Evolutionary conservation across 2,797 vertebrate genomes (phyloP).

Genomic region (Tympanoctomys barrerae): DNA sequence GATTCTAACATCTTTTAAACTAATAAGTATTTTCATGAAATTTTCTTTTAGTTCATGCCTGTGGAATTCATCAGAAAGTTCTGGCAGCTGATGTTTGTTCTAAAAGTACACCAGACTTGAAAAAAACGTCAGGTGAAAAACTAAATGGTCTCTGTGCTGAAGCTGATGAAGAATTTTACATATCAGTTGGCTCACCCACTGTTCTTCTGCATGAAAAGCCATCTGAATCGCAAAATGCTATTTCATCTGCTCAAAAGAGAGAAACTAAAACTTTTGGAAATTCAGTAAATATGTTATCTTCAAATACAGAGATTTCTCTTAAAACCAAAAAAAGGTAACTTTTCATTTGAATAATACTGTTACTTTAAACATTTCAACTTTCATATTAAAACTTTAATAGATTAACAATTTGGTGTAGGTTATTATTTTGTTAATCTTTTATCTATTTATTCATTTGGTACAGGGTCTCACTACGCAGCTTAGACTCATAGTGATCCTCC

Average conservation of each 20-base stretch:
- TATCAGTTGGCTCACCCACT: constrained; percentile 70
- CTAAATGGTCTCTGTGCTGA: neutral
- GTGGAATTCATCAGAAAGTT: constrained; percentile 60
- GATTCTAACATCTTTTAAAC: constrained; percentile 28
- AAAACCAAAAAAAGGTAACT: constrained; percentile 80
- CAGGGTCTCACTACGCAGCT: too few species aligned
- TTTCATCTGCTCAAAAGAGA: constrained; percentile 50
- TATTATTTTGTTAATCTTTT: too few species aligned
- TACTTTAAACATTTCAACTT: constrained; percentile 30
- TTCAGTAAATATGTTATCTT: constrained; percentile 63
- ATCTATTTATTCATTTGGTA: too few species aligned
- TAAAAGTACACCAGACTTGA: constrained; percentile 46
- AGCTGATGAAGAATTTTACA: constrained; percentile 34
- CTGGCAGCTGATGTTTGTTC: constrained; percentile 29
- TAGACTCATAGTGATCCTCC: too few species aligned
- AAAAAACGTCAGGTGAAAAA: neutral
- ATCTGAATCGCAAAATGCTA: constrained; percentile 66
- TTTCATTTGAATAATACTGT: constrained; percentile 59
- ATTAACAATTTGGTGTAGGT: neutral
- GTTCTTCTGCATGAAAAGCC: constrained; percentile 56
- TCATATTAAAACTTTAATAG: constrained; percentile 49
- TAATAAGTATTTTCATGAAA: constrained; percentile 8
- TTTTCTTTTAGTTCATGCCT: constrained; percentile 72
- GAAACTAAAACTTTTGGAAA: constrained; percentile 16
- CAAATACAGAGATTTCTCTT: constrained; percentile 57